phyloP scores from a whole-genome alignment of 1,140 invertebrate species.

The Drosophila biarmipes region DNA sequence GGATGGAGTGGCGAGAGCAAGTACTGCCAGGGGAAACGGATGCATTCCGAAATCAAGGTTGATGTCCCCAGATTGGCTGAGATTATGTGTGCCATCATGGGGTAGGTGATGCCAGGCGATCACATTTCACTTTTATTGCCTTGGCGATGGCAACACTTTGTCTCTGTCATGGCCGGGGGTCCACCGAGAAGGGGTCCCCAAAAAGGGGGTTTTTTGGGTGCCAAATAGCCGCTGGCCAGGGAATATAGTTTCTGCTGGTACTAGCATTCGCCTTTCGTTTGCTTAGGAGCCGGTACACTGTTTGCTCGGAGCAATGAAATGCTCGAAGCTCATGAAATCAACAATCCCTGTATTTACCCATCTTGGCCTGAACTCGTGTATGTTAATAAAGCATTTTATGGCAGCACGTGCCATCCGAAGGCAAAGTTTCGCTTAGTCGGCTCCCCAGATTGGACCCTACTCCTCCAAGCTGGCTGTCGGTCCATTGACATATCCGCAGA shows the following conservation, averaged over 20 bases:
- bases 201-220: neutral
- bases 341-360: slow-evolving; percentile 14
- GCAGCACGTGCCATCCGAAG: slow-evolving; percentile 46
- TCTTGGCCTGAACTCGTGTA: slow-evolving; percentile 26
- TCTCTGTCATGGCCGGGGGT: slow-evolving; percentile 21
- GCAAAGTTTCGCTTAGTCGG: slow-evolving; percentile 32
- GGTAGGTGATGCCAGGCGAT: slow-evolving; percentile 27
- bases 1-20: neutral
- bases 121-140: slow-evolving; percentile 46
- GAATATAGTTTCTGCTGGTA: slow-evolving; percentile 33
- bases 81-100: slow-evolving; percentile 50
- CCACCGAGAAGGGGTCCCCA: neutral
- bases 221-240: slow-evolving; percentile 16
- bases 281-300: slow-evolving; percentile 58
- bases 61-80: slow-evolving; percentile 14
- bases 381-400: slow-evolving; percentile 78
- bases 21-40: neutral
- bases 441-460: slow-evolving; percentile 19
- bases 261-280: slow-evolving; percentile 44
- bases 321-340: slow-evolving; percentile 29
- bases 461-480: slow-evolving; percentile 16
- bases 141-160: slow-evolving; percentile 37
- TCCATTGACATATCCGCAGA: slow-evolving; percentile 62
- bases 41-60: slow-evolving; percentile 16
- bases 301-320: slow-evolving; percentile 51